phyloP scores from a whole-genome alignment of 2,888 invertebrate genomes.

The Schizaphis graminum region DNA sequence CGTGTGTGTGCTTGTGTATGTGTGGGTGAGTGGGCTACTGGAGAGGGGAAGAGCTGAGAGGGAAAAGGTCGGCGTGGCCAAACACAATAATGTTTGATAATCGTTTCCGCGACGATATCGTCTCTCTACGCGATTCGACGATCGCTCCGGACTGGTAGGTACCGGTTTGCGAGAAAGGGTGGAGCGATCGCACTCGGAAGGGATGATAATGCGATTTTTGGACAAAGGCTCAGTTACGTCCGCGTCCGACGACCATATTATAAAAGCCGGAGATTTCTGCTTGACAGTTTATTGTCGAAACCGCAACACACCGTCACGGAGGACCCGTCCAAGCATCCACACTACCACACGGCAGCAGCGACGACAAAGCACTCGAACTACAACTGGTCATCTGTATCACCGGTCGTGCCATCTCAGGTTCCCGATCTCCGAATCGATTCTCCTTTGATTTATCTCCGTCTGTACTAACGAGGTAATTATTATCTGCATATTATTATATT shows the following conservation, averaged over 20 bases:
- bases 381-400: neutral
- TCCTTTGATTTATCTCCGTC: neutral
- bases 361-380: neutral
- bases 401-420: neutral
- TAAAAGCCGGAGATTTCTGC: neutral
- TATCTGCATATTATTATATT: neutral
- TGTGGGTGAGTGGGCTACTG: neutral
- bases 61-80: neutral
- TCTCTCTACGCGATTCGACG: neutral
- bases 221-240: constrained; percentile 3
- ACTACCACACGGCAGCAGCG: neutral
- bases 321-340: neutral
- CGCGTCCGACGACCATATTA: neutral
- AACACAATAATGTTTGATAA: neutral
- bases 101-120: constrained; percentile 12
- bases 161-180: constrained; percentile 31
- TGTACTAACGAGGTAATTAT: neutral
- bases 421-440: neutral
- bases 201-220: constrained; percentile 7
- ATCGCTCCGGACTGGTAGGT: neutral
- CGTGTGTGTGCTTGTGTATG: neutral
- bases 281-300: constrained; percentile 21
- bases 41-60: neutral
- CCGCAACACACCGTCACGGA: constrained; percentile 8
- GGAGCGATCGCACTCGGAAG: constrained; percentile 28